Conservation (phyloP, 2,888 invertebrate genomes). For the Lasioglossum marginatum region DNA sequence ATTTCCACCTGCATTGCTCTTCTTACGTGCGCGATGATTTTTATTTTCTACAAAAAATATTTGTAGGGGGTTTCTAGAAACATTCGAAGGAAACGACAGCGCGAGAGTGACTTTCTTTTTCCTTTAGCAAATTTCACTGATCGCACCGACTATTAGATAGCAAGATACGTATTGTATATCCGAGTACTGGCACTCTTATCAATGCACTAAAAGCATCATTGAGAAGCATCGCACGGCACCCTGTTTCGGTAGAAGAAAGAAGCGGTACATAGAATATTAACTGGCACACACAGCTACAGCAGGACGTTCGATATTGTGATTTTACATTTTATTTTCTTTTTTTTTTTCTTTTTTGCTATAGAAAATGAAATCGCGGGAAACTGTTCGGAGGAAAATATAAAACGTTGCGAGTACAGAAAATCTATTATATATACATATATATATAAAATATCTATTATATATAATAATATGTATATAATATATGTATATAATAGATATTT, state of each 20-base stretch:
- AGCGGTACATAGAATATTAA: conserved; percentile 29
- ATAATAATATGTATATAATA: conserved; percentile 65
- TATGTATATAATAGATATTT: conserved; percentile 75
- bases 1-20: conserved; percentile 38
- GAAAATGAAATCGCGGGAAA: conserved; percentile 35
- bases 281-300: conserved; percentile 18
- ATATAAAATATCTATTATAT: conserved; percentile 59
- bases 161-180: background rate
- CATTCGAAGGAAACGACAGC: conserved; percentile 16
- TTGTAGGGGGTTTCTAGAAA: background rate
- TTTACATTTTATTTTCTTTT: background rate
- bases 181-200: conserved; percentile 39
- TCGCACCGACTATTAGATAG: conserved; percentile 18
- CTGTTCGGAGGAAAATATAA: conserved; percentile 43
- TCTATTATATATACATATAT: conserved; percentile 73
- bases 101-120: conserved; percentile 26
- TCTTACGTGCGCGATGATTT: conserved; percentile 42
- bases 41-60: background rate
- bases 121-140: conserved; percentile 27
- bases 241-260: conserved; percentile 44
- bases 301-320: conserved; percentile 20
- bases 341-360: conserved; percentile 42
- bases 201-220: conserved; percentile 31
- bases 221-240: conserved; percentile 34
- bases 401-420: conserved; percentile 62